Evolutionary conservation across 2,888 invertebrate genomes (phyloP).

Genomic region (Agrochola lota): DNA sequence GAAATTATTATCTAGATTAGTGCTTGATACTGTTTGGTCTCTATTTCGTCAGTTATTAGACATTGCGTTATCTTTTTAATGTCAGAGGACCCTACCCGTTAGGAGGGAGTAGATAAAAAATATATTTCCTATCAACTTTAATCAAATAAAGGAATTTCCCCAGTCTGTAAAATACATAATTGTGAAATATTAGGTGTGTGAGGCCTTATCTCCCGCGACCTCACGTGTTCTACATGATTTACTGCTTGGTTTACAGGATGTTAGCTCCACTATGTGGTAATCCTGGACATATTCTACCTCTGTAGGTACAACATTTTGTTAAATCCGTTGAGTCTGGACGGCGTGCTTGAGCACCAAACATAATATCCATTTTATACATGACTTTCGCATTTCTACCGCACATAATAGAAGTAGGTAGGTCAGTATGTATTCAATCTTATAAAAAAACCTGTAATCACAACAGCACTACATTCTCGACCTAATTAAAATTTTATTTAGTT

Average conservation of each 20-base stretch:
- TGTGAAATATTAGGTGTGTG: not conserved
- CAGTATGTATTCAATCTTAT: not conserved
- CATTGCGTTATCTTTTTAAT: not conserved
- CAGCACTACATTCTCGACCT: not conserved
- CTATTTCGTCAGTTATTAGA: not conserved
- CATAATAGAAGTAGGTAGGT: not conserved
- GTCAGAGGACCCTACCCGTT: not conserved
- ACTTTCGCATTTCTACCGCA: conserved; percentile 1
- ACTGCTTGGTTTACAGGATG: conserved; percentile 6
- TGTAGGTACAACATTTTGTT: not conserved
- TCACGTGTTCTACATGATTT: conserved; percentile 25
- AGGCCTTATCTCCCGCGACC: conserved; percentile 1
- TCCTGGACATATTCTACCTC: conserved; percentile 6
- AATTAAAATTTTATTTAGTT: not conserved
- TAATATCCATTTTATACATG: conserved; percentile 7
- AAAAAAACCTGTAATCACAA: not conserved
- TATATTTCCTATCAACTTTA: not conserved
- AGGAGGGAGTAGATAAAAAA: not conserved
- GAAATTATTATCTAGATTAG: conserved; percentile 9
- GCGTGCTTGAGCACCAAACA: not conserved
- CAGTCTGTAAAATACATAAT: not conserved
- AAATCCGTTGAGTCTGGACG: conserved; percentile 1
- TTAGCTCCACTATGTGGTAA: conserved; percentile 13
- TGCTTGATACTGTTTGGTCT: not conserved
- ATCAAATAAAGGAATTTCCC: not conserved